Conservation (phyloP, 2,113 vertebrate species). For the Promerops cafer region DNA sequence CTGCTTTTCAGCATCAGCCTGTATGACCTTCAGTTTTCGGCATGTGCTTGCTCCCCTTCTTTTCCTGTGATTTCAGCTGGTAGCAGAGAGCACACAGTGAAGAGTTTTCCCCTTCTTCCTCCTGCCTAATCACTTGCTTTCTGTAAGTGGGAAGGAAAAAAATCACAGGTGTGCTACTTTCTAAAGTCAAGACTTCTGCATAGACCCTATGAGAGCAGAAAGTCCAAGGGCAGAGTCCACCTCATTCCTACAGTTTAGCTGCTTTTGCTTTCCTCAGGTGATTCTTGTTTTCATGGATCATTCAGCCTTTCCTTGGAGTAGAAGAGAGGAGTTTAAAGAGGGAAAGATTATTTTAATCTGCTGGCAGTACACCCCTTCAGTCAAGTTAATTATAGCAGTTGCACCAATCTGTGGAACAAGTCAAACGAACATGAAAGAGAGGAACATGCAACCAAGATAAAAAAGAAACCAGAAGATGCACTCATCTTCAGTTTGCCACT, state of each 20-base stretch:
- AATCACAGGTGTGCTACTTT: neutral
- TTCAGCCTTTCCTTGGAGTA: neutral
- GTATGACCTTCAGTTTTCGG: neutral
- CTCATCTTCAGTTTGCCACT: neutral
- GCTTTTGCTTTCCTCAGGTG: neutral
- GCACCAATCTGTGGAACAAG: neutral
- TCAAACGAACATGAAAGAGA: constrained; percentile 8
- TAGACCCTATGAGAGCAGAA: neutral
- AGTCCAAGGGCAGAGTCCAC: neutral
- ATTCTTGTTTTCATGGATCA: neutral
- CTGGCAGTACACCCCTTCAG: neutral
- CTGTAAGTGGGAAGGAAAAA: neutral
- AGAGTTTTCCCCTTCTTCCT: neutral
- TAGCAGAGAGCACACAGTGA: neutral
- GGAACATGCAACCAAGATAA: neutral
- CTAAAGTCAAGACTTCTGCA: neutral
- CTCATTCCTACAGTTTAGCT: neutral
- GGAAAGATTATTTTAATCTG: neutral
- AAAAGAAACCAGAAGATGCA: neutral
- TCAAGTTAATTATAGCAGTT: neutral
- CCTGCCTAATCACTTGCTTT: neutral
- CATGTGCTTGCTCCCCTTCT: fast-evolving
- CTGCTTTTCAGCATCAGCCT: neutral
- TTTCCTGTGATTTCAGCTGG: neutral
- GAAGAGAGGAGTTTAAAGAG: neutral